A percentile compares a stretch with the other conserved stretches of the same genome.
phyloP scores from a whole-genome alignment of 2,888 invertebrate genomes.

The Meganola albula region DNA sequence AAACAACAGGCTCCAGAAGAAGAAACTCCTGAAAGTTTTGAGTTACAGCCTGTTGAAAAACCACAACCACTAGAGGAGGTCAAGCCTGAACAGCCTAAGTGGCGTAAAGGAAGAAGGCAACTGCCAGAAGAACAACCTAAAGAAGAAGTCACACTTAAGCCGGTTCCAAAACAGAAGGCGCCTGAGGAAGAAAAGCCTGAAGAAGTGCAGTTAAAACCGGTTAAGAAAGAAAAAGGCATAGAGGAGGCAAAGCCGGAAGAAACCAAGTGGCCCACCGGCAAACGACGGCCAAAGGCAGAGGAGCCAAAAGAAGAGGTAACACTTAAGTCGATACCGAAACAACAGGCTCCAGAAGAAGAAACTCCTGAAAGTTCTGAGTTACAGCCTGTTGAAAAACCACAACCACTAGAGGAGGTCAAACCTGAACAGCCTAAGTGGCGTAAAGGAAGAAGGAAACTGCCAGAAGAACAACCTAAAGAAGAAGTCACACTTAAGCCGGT shows the following conservation, averaged over 20 bases:
- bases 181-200: conserved; percentile 51
- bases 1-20: conserved; percentile 18
- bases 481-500: conserved; percentile 67
- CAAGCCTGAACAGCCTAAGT: conserved; percentile 27
- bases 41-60: conserved; percentile 33
- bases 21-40: conserved; percentile 36
- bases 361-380: conserved; percentile 51
- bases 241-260: conserved; percentile 48
- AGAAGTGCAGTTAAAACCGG: conserved; percentile 42
- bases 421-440: conserved; percentile 39
- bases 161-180: conserved; percentile 31
- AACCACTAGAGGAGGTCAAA: conserved; percentile 31
- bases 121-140: conserved; percentile 38
- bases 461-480: conserved; percentile 46
- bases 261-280: conserved; percentile 37
- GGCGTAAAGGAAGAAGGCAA: conserved; percentile 34
- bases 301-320: conserved; percentile 41
- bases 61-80: conserved; percentile 31
- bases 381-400: conserved; percentile 39
- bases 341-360: conserved; percentile 37
- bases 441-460: conserved; percentile 40
- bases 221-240: conserved; percentile 22
- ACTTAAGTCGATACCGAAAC: conserved; percentile 52
- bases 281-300: conserved; percentile 33
- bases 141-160: conserved; percentile 40